These are phyloP conservation scores for Himantopus leucocephalus DNA, from an alignment of 2,113 vertebrate genomes.

Conservation along the genomic window DNA sequence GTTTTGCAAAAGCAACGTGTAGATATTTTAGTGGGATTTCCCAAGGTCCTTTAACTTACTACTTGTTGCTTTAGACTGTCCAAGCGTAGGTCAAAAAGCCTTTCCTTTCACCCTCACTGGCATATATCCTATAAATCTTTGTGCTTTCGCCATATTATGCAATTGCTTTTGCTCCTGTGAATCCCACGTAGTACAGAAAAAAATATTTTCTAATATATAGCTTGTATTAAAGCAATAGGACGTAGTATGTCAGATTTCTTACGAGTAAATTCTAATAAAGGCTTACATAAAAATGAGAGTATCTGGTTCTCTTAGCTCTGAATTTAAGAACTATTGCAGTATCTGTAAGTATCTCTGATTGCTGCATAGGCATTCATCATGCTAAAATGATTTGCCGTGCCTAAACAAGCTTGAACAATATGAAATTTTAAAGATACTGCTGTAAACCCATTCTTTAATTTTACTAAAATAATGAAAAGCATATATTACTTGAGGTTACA, in stretches of 20 bases:
- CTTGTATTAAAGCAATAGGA: slow-evolving; percentile 74
- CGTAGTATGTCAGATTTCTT: slow-evolving; percentile 61
- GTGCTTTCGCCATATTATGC: slow-evolving; percentile 3
- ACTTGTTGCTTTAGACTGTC: background rate
- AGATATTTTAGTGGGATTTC: slow-evolving; percentile 20
- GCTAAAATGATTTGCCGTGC: slow-evolving; percentile 58
- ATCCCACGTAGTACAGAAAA: slow-evolving; percentile 11
- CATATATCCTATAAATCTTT: slow-evolving; percentile 28
- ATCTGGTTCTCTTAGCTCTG: slow-evolving; percentile 66
- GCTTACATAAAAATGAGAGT: slow-evolving; percentile 69
- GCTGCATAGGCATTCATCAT: slow-evolving; percentile 55
- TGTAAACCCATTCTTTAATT: slow-evolving; percentile 71
- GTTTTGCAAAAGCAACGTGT: background rate
- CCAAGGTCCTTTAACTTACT: background rate
- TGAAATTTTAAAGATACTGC: slow-evolving; percentile 78
- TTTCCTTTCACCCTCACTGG: background rate
- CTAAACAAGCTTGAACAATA: slow-evolving; percentile 64
- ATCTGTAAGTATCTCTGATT: slow-evolving; percentile 44
- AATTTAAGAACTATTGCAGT: slow-evolving; percentile 69
- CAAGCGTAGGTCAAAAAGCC: slow-evolving; percentile 13
- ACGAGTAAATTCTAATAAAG: slow-evolving; percentile 74
- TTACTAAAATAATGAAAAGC: slow-evolving; percentile 79
- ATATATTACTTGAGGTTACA: slow-evolving; percentile 74
- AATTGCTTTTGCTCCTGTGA: slow-evolving; percentile 36
- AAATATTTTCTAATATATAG: slow-evolving; percentile 47